A percentile compares a stretch with the other conserved stretches of the same genome.
phyloP scores from a whole-genome alignment of 2,113 vertebrate genomes.

The Scomber japonicus region DNA sequence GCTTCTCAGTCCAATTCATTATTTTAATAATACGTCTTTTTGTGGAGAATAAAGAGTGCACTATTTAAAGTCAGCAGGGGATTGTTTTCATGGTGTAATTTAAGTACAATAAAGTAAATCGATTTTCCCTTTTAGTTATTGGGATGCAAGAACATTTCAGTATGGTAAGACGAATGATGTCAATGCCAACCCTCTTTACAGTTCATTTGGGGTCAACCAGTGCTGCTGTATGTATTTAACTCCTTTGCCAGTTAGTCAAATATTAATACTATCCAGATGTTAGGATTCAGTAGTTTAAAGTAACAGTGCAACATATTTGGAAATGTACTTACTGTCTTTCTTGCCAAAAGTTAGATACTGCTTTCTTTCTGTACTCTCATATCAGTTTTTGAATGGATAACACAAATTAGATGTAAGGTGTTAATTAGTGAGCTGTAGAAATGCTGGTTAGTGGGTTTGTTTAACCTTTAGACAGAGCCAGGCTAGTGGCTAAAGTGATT shows the following conservation, averaged over 20 bases:
- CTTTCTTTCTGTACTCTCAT: too few relatives aligned
- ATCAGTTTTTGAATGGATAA: too few relatives aligned
- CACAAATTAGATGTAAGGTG: too few relatives aligned
- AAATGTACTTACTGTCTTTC: too few relatives aligned
- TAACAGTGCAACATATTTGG: too few relatives aligned
- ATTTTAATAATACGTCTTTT: not conserved
- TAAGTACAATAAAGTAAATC: not conserved
- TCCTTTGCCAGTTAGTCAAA: slow-evolving; percentile 1
- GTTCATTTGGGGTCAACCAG: not conserved
- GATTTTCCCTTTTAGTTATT: not conserved
- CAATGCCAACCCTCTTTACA: not conserved
- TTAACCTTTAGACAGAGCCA: too few relatives aligned
- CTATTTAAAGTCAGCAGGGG: not conserved
- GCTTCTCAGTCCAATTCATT: slow-evolving; percentile 1
- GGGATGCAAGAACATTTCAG: not conserved
- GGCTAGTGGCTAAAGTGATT: too few relatives aligned
- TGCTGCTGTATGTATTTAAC: not conserved
- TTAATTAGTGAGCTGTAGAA: too few relatives aligned
- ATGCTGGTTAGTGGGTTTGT: too few relatives aligned
- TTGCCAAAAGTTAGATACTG: too few relatives aligned
- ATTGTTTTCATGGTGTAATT: not conserved
- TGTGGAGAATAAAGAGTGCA: not conserved
- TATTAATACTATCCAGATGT: slow-evolving; percentile 2
- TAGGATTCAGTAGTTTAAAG: not conserved
- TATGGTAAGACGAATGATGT: not conserved